Base-by-base conservation (phyloP, 2,113 vertebrate genomes). In the Cephalophus harveyi region DNA sequence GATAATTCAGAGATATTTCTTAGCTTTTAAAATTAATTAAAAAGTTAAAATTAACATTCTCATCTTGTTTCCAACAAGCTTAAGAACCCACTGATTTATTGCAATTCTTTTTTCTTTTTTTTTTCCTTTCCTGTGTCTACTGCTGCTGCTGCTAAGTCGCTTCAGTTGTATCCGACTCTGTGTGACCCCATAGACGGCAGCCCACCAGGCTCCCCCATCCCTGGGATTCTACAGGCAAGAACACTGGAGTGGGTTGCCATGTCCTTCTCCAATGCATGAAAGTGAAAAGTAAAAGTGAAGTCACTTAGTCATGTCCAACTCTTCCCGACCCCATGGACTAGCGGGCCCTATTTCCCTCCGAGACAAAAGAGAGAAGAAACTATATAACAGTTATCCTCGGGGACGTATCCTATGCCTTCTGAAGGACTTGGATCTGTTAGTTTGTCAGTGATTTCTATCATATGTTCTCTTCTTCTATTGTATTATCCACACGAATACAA, bases 291-390 rank as follows among this genome's bases (percentile, higher is more conserved):
- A 1, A 55, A 55, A 55, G 19, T 55, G 54, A 21, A 55, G 54
- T 55, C 0, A 0, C 54, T 55, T 7, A 55, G 2, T 55, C 7
- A 3, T 21, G 54, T 55, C 2, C 7, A 7, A 55, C 7, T 55
- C 54, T 55, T 55, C 19, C 2, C 1, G 19, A 55, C 54, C 2
- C 54, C 54, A 55, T 23, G 54, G 54, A 55, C 54, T 78, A 60
- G 43, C 0, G 1, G 2, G 62, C n/a, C 62, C 8, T 74, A 30
- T 59, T 4, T 74, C 25, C 54, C 19, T 94, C 36, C 43, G 12
- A 43, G 27, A 50, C 5, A 92, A 62, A 82, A 1, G 16, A 59
- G 59, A 81, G 21, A 64, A 59, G 84, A 55, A 19, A 28, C 43
- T 36, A 60, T 2, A 19, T 40, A 89, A 40, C 7, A 55, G 8